Evolutionary conservation across 2,888 invertebrate genomes (phyloP).

Genomic region (Drosophila neonasuta): DNA sequence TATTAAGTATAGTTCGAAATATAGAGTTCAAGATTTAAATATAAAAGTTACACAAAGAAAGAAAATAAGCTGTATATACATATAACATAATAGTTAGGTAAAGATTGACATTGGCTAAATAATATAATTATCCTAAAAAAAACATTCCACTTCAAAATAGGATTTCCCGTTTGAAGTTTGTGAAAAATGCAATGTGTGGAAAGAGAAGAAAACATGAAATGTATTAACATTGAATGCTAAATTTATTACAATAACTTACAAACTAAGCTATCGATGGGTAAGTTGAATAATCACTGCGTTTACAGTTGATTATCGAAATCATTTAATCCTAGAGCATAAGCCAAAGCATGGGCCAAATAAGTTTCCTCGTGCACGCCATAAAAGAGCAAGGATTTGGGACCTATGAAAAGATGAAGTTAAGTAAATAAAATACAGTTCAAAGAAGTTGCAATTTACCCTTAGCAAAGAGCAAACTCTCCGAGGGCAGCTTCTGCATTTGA

Average conservation of each 20-base stretch:
- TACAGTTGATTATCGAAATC: constrained; percentile 9
- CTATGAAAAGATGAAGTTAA: constrained; percentile 82
- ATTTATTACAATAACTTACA: neutral
- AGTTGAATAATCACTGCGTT: neutral
- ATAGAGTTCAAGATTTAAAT: too few relatives aligned
- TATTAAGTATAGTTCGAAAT: too few relatives aligned
- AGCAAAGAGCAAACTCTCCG: constrained; percentile 66
- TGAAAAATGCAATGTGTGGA: too few relatives aligned
- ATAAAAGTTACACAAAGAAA: too few relatives aligned
- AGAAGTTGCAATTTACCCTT: constrained; percentile 42
- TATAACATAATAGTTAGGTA: too few relatives aligned
- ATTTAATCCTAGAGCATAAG: constrained; percentile 90
- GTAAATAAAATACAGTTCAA: neutral
- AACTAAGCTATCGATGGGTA: neutral
- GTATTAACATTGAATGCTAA: neutral
- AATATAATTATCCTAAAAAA: too few relatives aligned
- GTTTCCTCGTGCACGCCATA: constrained; percentile 94
- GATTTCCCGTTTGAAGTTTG: too few relatives aligned
- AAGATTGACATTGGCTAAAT: too few relatives aligned
- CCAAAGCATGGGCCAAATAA: constrained; percentile 91
- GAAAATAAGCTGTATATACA: too few relatives aligned
- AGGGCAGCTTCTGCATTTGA: constrained; percentile 43
- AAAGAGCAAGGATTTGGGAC: constrained; percentile 93
- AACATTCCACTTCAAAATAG: too few relatives aligned
- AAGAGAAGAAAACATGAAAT: too few relatives aligned